Conservation (phyloP, 2,113 vertebrate genomes). For the Sebastes schlegelii region DNA sequence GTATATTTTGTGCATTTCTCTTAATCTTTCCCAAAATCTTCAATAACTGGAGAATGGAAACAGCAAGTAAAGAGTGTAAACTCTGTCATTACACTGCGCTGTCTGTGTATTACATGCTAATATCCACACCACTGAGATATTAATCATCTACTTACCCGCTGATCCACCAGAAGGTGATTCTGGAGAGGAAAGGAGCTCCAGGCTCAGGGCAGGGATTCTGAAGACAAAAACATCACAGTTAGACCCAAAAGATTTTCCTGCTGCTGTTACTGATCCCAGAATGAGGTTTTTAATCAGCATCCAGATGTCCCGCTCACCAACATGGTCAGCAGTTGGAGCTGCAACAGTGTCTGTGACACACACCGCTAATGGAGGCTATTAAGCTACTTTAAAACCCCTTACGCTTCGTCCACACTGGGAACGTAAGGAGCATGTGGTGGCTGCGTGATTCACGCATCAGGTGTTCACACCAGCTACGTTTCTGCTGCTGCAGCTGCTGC, state of each 20-base stretch:
- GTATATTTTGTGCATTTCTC: not conserved
- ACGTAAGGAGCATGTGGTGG: too few relatives aligned
- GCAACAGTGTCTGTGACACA: too few relatives aligned
- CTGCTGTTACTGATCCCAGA: not conserved
- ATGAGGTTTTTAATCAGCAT: not conserved
- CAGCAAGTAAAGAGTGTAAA: not conserved
- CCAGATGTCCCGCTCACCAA: not conserved
- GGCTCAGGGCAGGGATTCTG: constrained; percentile 95
- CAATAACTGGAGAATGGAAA: not conserved
- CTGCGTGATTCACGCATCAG: too few relatives aligned
- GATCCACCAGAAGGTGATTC: constrained; percentile 98
- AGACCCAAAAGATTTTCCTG: not conserved
- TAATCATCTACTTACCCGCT: constrained; percentile 85
- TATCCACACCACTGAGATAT: not conserved
- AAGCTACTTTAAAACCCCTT: too few relatives aligned
- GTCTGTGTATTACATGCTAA: not conserved
- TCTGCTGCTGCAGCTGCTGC: too few relatives aligned
- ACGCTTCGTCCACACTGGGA: too few relatives aligned
- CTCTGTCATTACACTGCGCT: not conserved
- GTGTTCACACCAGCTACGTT: too few relatives aligned
- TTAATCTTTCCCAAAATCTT: not conserved
- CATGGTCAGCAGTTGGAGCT: not conserved
- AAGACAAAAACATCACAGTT: constrained; percentile 11
- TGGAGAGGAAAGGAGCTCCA: constrained; percentile 93
- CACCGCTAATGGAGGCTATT: too few relatives aligned